phyloP scores from a whole-genome alignment of 23 tunicate species.

The Styela clava region DNA sequence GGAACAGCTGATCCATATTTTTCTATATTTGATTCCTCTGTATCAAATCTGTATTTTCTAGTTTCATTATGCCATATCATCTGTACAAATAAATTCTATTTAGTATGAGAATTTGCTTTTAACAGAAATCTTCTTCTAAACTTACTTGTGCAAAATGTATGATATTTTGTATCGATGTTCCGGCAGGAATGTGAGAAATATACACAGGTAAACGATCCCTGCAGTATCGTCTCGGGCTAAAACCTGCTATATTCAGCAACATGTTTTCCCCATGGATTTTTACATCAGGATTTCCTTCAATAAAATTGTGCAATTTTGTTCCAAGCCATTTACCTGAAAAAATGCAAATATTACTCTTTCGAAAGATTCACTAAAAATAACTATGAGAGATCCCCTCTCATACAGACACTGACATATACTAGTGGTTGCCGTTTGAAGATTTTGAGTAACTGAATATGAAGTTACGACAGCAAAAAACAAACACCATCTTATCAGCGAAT shows the following conservation, averaged over 20 bases:
- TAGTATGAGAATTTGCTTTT: not conserved
- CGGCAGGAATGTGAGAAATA: constrained; percentile 75
- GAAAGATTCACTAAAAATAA: too few relatives aligned
- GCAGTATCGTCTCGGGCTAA: constrained; percentile 46
- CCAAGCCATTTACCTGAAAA: constrained; percentile 26
- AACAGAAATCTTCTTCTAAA: constrained; percentile 5
- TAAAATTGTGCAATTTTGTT: constrained; percentile 15
- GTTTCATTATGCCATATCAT: constrained; percentile 20
- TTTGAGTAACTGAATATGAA: too few relatives aligned
- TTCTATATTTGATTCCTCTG: constrained; percentile 54
- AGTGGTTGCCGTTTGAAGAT: too few relatives aligned
- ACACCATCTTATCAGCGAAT: not conserved
- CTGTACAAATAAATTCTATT: constrained; percentile 9
- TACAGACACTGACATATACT: too few relatives aligned
- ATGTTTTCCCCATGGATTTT: constrained; percentile 49
- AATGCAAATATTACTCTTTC: not conserved
- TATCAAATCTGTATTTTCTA: constrained; percentile 9
- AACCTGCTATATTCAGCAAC: constrained; percentile 57
- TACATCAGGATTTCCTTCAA: constrained; percentile 7
- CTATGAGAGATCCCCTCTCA: too few relatives aligned
- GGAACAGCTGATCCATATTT: constrained; percentile 64
- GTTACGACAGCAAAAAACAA: not conserved
- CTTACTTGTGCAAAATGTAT: constrained; percentile 80
- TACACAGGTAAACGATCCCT: constrained; percentile 59
- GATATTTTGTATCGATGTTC: constrained; percentile 79